These are phyloP conservation scores for Edolisoma coerulescens DNA, from an alignment of 2,113 vertebrate genomes.

Conservation along the genomic window DNA sequence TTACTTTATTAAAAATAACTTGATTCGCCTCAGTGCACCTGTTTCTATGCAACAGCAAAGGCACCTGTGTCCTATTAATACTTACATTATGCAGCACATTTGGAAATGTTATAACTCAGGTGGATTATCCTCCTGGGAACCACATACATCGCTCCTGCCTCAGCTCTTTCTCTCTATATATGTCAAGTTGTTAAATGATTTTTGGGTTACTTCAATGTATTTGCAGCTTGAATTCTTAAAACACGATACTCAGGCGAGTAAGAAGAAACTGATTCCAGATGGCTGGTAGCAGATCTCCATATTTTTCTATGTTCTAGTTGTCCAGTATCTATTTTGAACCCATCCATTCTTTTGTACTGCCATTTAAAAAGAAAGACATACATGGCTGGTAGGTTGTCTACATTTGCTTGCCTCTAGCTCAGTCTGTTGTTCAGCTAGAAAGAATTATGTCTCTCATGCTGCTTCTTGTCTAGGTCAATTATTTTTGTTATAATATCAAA, in stretches of 20 bases:
- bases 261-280: neutral
- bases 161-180: neutral
- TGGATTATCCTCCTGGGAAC: constrained; percentile 5
- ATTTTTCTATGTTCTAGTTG: neutral
- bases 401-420: neutral
- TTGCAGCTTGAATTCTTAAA: constrained; percentile 6
- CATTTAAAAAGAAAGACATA: neutral
- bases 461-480: neutral
- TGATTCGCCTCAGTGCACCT: neutral
- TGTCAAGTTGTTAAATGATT: constrained; percentile 27
- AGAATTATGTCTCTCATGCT: neutral
- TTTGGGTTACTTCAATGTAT: neutral
- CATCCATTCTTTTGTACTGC: neutral
- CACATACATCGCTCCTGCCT: neutral
- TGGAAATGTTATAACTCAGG: constrained; percentile 30
- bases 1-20: constrained; percentile 49
- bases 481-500: neutral
- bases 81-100: constrained; percentile 38
- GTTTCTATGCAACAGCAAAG: constrained; percentile 37
- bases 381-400: neutral
- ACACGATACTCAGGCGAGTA: neutral
- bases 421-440: neutral
- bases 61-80: constrained; percentile 47
- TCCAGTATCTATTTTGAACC: neutral
- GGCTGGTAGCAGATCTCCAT: neutral